Percentiles rank a stretch among this genome's conserved stretches.
Conservation (phyloP, 1,140 invertebrate species). For the Lepidostoma basale region DNA sequence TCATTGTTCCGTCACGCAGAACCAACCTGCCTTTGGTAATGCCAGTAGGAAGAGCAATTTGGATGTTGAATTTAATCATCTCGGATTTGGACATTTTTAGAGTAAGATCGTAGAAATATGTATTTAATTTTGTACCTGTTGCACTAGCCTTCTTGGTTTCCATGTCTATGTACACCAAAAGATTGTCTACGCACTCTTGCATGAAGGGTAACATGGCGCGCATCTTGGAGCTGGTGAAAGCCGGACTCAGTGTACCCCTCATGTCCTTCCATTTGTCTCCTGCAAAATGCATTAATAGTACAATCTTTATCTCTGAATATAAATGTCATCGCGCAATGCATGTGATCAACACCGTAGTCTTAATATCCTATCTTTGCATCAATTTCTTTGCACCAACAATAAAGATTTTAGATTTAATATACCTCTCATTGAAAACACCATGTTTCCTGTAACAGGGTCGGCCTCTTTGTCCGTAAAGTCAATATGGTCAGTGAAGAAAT, state of each 20-base stretch:
- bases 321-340: no score
- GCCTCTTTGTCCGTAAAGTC: slow-evolving; percentile 48
- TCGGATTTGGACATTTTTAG: no score
- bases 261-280: slow-evolving; percentile 60
- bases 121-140: neutral
- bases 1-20: no score
- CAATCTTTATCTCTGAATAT: no score
- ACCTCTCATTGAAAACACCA: slow-evolving; percentile 52
- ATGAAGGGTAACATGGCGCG: slow-evolving; percentile 58
- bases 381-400: neutral
- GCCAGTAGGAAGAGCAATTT: no score
- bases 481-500: slow-evolving; percentile 61
- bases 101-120: neutral
- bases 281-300: neutral
- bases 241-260: slow-evolving; percentile 58
- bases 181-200: slow-evolving; percentile 48
- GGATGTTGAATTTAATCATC: no score
- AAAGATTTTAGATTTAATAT: neutral
- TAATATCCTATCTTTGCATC: no score
- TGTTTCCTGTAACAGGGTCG: slow-evolving; percentile 58
- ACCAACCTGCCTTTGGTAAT: no score
- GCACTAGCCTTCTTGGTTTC: neutral
- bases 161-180: neutral
- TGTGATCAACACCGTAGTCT: no score
- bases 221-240: slow-evolving; percentile 62